A percentile compares a stretch with the other conserved stretches of the same genome.
These are phyloP conservation scores for Hydrochoerus hydrochaeris DNA, from an alignment of 2,113 vertebrate species.

Conservation along the genomic window DNA sequence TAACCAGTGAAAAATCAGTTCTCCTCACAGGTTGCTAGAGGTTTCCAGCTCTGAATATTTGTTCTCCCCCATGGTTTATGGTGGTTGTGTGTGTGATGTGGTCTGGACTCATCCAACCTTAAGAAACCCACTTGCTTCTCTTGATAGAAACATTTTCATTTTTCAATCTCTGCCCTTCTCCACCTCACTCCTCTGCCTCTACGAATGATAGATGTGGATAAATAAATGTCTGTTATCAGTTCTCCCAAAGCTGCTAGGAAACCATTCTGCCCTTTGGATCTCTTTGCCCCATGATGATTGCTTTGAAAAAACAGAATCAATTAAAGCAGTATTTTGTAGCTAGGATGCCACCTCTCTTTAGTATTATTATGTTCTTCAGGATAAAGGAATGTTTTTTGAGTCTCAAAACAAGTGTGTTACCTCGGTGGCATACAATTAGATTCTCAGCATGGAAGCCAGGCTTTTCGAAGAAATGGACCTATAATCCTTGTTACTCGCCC, in stretches of 20 bases:
- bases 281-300: conserved; percentile 63
- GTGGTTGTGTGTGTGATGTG: neutral
- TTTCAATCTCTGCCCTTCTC: neutral
- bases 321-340: conserved; percentile 31
- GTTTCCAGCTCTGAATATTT: neutral
- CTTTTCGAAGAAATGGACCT: neutral
- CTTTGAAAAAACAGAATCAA: conserved; percentile 48
- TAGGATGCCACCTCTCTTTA: conserved; percentile 42
- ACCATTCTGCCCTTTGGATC: conserved; percentile 22
- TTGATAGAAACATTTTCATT: neutral
- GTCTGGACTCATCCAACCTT: neutral
- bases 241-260: conserved; percentile 62
- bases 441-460: conserved; percentile 16
- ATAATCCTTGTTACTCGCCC: conserved; percentile 35
- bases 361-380: conserved; percentile 28
- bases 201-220: neutral
- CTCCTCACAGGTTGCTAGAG: neutral
- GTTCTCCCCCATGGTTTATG: neutral
- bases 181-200: neutral
- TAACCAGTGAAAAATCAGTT: neutral
- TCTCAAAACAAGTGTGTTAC: conserved; percentile 59
- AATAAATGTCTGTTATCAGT: conserved; percentile 30
- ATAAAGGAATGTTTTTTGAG: conserved; percentile 37
- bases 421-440: conserved; percentile 43
- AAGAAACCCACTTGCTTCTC: neutral